These are phyloP conservation scores for Neolamprologus kungweensis DNA, from an alignment of 2,113 vertebrate genomes.

Conservation along the genomic window DNA sequence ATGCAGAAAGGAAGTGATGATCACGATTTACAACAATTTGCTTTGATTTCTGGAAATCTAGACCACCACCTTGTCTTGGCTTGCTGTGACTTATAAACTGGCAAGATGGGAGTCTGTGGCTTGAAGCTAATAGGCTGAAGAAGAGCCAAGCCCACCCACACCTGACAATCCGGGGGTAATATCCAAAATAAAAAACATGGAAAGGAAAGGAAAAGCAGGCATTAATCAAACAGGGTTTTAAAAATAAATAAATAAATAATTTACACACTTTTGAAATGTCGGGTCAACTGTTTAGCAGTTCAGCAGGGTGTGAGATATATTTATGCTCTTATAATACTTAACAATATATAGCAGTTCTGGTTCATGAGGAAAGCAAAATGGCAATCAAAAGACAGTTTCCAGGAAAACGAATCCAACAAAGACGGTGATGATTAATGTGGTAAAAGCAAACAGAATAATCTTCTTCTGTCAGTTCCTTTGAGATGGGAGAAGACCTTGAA, in stretches of 20 bases:
- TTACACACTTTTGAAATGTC: neutral
- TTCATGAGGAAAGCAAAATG: constrained; percentile 7
- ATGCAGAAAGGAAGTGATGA: constrained; percentile 60
- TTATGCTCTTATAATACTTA: constrained; percentile 34
- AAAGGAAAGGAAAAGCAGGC: constrained; percentile 1
- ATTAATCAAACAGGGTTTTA: neutral
- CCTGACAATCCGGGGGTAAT: constrained; percentile 43
- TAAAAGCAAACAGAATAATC: constrained; percentile 42
- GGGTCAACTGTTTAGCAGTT: constrained; percentile 8
- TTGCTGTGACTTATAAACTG: constrained; percentile 47
- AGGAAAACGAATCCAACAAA: constrained; percentile 12
- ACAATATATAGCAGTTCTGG: constrained; percentile 33
- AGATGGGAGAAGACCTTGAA: constrained; percentile 24
- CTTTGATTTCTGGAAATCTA: constrained; percentile 63
- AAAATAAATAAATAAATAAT: neutral
- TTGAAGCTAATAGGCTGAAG: constrained; percentile 44
- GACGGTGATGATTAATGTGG: constrained; percentile 28
- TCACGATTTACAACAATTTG: constrained; percentile 59
- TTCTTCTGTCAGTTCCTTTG: constrained; percentile 1
- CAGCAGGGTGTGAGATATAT: neutral
- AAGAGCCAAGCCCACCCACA: constrained; percentile 68
- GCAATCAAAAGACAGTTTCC: constrained; percentile 31
- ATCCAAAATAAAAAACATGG: neutral
- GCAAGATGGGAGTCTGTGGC: constrained; percentile 46
- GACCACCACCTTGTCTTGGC: constrained; percentile 64